Conservation (phyloP, 1,140 invertebrate species). For the Pristionchus pacificus region DNA sequence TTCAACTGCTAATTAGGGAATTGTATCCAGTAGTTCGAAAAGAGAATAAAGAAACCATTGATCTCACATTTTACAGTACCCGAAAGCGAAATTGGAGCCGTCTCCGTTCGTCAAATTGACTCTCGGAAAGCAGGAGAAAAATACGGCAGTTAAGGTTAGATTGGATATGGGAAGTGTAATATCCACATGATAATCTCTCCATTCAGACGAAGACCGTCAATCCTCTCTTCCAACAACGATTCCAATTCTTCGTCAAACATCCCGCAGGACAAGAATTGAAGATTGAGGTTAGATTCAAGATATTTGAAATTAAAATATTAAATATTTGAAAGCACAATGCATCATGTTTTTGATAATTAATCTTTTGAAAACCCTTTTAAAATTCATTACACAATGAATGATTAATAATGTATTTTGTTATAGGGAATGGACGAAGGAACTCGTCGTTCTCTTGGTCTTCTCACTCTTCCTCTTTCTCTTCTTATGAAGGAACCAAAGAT, state of each 20-base stretch:
- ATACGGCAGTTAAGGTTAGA: slow-evolving; percentile 47
- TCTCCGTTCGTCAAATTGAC: slow-evolving; percentile 53
- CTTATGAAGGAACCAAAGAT: slow-evolving; percentile 49
- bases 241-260: slow-evolving; percentile 50
- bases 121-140: slow-evolving; percentile 43
- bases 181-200: background rate
- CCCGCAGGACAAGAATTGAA: slow-evolving; percentile 51
- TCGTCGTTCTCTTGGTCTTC: slow-evolving; percentile 39
- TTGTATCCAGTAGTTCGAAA: too few species aligned
- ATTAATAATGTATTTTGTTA: slow-evolving; percentile 21
- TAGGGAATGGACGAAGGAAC: slow-evolving; percentile 54
- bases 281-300: slow-evolving; percentile 29
- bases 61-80: slow-evolving; percentile 34
- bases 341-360: slow-evolving; percentile 22
- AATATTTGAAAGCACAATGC: slow-evolving; percentile 13
- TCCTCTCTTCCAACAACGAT: slow-evolving; percentile 44
- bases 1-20: too few species aligned
- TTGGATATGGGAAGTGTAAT: too few species aligned
- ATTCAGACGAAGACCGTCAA: slow-evolving; percentile 36
- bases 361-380: background rate
- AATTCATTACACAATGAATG: slow-evolving; percentile 13
- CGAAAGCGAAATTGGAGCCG: slow-evolving; percentile 49
- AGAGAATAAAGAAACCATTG: too few species aligned
- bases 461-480: slow-evolving; percentile 39
- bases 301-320: slow-evolving; percentile 6